phyloP scores from a whole-genome alignment of 1,140 invertebrate species.

The Ceratina calcarata region DNA sequence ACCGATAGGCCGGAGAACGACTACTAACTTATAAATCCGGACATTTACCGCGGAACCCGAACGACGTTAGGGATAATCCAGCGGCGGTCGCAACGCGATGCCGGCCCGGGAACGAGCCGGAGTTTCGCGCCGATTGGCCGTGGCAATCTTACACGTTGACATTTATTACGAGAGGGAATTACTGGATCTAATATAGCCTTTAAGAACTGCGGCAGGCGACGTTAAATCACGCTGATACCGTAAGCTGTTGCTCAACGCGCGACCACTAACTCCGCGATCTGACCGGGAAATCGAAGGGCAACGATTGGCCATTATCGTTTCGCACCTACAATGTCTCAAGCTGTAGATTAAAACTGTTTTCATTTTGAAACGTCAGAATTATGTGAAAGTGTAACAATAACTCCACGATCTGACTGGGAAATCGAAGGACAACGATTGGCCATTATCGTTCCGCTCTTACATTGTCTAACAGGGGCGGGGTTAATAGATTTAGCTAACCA shows the following conservation, averaged over 20 bases:
- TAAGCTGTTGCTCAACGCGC: no score
- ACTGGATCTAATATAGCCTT: conserved; percentile 52
- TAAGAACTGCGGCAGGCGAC: conserved; percentile 26
- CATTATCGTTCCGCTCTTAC: no score
- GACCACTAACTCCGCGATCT: no score
- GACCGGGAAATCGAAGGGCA: conserved; percentile 3
- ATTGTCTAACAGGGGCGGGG: no score
- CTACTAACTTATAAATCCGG: conserved; percentile 53
- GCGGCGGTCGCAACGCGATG: conserved; percentile 1
- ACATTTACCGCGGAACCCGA: conserved; percentile 47
- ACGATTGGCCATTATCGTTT: no score
- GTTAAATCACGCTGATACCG: conserved; percentile 36
- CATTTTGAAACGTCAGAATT: no score
- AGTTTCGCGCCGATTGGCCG: conserved; percentile 19
- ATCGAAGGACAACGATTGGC: conserved; percentile 18
- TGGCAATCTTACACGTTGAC: conserved; percentile 48
- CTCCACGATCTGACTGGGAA: no score
- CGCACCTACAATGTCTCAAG: no score
- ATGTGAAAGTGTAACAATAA: no score
- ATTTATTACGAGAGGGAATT: conserved; percentile 55
- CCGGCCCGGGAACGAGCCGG: background rate
- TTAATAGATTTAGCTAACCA: no score
- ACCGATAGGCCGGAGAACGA: no score
- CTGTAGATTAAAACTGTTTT: no score
- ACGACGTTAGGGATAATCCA: conserved; percentile 50